Conservation (phyloP, 2,888 invertebrate species). For the Xestia xanthographa region DNA sequence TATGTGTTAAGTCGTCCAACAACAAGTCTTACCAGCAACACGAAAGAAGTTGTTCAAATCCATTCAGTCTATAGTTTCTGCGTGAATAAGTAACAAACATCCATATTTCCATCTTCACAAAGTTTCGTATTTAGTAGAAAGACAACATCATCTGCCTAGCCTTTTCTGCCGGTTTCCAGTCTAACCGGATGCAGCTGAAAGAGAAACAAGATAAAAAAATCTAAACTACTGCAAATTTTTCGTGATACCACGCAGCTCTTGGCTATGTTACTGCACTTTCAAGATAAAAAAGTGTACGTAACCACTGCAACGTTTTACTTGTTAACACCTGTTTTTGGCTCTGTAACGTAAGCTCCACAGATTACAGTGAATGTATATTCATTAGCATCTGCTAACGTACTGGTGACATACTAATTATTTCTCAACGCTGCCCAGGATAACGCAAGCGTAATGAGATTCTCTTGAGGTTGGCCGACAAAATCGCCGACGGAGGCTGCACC, state of each 20-base stretch:
- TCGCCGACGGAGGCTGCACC: conserved; percentile 27
- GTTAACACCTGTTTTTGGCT: not conserved
- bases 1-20: not conserved
- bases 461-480: conserved; percentile 50
- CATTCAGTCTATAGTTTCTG: not conserved
- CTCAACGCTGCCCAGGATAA: conserved; percentile 64
- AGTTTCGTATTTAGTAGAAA: not conserved
- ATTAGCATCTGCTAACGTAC: conserved; percentile 53
- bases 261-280: not conserved
- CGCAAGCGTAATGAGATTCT: conserved; percentile 69
- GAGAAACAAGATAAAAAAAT: not conserved
- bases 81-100: not conserved
- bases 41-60: not conserved
- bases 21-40: too few species aligned
- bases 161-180: too few species aligned
- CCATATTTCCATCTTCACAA: not conserved
- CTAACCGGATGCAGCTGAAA: too few species aligned
- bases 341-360: conserved; percentile 2
- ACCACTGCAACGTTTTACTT: not conserved
- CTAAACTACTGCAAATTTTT: too few species aligned
- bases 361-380: conserved; percentile 44
- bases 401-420: conserved; percentile 67
- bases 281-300: not conserved
- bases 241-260: not conserved
- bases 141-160: too few species aligned